A percentile compares a stretch with the other conserved stretches of the same genome.
Conservation (phyloP, 2,888 invertebrate genomes). For the Caenorhabditis japonica region DNA sequence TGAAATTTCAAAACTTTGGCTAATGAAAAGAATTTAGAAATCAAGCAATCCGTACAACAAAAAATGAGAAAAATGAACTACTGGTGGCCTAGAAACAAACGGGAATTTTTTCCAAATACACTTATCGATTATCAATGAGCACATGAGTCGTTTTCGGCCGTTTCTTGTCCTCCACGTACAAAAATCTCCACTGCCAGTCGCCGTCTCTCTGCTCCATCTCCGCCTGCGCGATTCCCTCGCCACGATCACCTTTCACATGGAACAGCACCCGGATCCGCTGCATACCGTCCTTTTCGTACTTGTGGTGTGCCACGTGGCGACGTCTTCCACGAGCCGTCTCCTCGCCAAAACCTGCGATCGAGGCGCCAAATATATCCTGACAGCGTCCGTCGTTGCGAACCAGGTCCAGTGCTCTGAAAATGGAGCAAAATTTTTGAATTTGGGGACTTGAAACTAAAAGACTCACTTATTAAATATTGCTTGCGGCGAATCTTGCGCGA, state of each 20-base stretch:
- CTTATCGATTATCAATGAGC: slow-evolving; percentile 71
- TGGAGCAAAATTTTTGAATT: too few relatives aligned
- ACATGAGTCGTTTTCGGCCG: slow-evolving; percentile 66
- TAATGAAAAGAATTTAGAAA: too few relatives aligned
- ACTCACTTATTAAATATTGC: slow-evolving; percentile 67
- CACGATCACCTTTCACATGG: slow-evolving; percentile 71
- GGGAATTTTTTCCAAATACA: neutral
- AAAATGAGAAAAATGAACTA: neutral
- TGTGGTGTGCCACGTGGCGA: slow-evolving; percentile 69
- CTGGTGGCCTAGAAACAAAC: slow-evolving; percentile 11
- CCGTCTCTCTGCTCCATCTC: slow-evolving; percentile 73
- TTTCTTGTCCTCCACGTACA: slow-evolving; percentile 68
- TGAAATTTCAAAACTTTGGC: too few relatives aligned
- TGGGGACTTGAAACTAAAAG: neutral
- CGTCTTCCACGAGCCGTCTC: slow-evolving; percentile 65
- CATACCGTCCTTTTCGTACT: slow-evolving; percentile 71
- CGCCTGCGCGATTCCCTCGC: slow-evolving; percentile 70
- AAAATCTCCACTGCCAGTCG: slow-evolving; percentile 65
- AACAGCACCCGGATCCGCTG: slow-evolving; percentile 73
- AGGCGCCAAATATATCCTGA: slow-evolving; percentile 69
- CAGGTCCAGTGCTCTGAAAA: slow-evolving; percentile 59
- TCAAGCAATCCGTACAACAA: too few relatives aligned
- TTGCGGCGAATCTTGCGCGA: slow-evolving; percentile 70
- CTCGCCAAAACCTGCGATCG: slow-evolving; percentile 69
- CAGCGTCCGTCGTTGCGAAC: slow-evolving; percentile 70